These are phyloP conservation scores for Lates japonicus DNA, from an alignment of 2,797 vertebrate genomes.

Conservation along the genomic window DNA sequence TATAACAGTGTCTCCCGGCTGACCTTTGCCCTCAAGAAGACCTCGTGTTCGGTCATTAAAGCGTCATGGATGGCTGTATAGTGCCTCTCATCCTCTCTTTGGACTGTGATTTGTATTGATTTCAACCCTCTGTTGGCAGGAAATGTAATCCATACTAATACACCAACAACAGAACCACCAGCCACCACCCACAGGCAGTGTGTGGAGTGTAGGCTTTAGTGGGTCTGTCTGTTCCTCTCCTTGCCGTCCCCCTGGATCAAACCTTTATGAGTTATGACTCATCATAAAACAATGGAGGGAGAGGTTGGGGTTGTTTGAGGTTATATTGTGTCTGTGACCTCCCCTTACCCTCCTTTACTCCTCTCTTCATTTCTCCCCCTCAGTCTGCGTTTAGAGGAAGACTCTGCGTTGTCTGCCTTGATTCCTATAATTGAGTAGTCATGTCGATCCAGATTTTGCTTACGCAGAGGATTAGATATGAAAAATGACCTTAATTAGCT, in stretches of 20 bases:
- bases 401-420: conserved; percentile 8
- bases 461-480: conserved; percentile 11
- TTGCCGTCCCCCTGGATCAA: conserved; percentile 31
- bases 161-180: conserved; percentile 48
- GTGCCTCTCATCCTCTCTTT: conserved; percentile 42
- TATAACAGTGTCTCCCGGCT: conserved; percentile 10
- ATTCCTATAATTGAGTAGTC: background rate
- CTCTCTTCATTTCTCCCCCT: conserved; percentile 4
- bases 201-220: conserved; percentile 29
- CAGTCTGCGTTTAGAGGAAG: background rate
- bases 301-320: conserved; percentile 6
- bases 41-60: conserved; percentile 42
- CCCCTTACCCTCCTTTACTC: conserved; percentile 13
- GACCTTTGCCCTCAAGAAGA: conserved; percentile 51
- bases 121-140: conserved; percentile 55
- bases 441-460: conserved; percentile 26
- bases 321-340: conserved; percentile 43
- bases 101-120: conserved; percentile 66
- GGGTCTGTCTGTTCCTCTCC: conserved; percentile 18
- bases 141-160: conserved; percentile 71
- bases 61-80: conserved; percentile 26
- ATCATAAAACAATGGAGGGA: conserved; percentile 24
- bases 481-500: background rate
- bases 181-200: conserved; percentile 35
- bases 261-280: conserved; percentile 41